These are phyloP conservation scores for Camponotus fellah DNA, from an alignment of 2,888 invertebrate species.

Conservation along the genomic window DNA sequence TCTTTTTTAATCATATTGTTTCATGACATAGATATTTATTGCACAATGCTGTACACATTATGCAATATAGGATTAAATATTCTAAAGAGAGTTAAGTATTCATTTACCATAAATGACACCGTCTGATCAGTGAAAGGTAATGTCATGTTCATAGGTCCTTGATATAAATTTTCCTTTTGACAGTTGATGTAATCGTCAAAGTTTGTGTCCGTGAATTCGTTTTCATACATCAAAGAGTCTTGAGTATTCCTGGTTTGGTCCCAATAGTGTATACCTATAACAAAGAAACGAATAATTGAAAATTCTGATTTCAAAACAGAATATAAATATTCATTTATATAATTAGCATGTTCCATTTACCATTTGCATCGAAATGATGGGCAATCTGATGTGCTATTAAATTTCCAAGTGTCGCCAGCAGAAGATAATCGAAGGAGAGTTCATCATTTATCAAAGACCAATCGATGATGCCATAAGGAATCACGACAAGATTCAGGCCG, in stretches of 20 bases:
- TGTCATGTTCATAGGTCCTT: conserved; percentile 60
- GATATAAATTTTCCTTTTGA: conserved; percentile 65
- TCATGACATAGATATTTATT: neutral
- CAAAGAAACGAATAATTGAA: neutral
- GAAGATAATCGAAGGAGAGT: conserved; percentile 67
- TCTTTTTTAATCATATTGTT: neutral
- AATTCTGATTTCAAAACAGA: neutral
- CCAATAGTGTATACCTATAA: conserved; percentile 76
- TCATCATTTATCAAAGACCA: conserved; percentile 64
- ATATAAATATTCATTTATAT: neutral
- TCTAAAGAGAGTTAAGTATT: neutral
- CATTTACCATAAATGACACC: conserved; percentile 69
- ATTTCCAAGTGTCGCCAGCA: conserved; percentile 77
- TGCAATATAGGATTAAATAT: neutral
- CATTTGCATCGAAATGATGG: conserved; percentile 78
- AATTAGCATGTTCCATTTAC: conserved; percentile 64
- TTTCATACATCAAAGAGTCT: conserved; percentile 52
- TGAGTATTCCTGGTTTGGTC: conserved; percentile 66
- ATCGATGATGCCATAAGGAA: conserved; percentile 78
- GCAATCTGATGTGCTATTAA: conserved; percentile 78
- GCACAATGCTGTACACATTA: neutral
- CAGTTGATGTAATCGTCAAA: conserved; percentile 70
- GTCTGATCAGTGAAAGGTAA: conserved; percentile 70
- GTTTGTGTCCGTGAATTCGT: conserved; percentile 45
- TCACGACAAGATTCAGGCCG: conserved; percentile 71